Evolutionary conservation across 2,113 vertebrate species (phyloP).

Genomic region (Pelusios castaneus): DNA sequence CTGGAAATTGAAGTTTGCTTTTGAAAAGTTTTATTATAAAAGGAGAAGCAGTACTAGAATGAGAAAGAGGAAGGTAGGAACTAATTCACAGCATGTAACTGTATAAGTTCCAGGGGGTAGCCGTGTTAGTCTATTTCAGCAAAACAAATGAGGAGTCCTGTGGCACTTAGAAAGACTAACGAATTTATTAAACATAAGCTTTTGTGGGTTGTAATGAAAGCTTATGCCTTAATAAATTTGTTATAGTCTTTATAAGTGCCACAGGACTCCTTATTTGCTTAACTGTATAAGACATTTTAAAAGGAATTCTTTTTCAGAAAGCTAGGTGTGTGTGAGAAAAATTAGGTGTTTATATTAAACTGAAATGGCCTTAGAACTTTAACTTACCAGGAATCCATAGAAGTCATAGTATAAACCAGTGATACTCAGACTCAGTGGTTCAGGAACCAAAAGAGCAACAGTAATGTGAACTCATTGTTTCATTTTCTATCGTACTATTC

Average conservation of each 20-base stretch:
- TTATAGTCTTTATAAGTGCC: too few relatives aligned
- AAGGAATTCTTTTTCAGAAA: not conserved
- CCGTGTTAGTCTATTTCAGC: too few relatives aligned
- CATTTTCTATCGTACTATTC: not conserved
- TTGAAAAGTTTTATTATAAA: not conserved
- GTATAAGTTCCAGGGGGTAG: not conserved
- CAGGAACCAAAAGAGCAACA: not conserved
- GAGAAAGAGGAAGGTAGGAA: not conserved
- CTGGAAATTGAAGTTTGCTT: slow-evolving; percentile 6
- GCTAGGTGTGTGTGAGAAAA: not conserved
- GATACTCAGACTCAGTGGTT: not conserved
- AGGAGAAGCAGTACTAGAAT: not conserved
- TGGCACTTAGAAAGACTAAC: too few relatives aligned
- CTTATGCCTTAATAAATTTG: too few relatives aligned
- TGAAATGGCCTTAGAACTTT: not conserved
- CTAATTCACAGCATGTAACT: not conserved
- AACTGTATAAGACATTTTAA: not conserved
- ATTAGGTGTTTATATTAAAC: not conserved
- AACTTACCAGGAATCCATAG: not conserved
- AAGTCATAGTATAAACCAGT: not conserved
- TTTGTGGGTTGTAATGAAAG: too few relatives aligned
- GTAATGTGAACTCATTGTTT: not conserved
- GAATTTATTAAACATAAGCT: too few relatives aligned
- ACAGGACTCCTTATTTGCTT: too few relatives aligned
- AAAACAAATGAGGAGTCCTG: too few relatives aligned